Evolutionary conservation across 2,113 vertebrate species (phyloP), one percentile per base, ranked within the genome.

Genomic region (Alouatta palliata): DNA sequence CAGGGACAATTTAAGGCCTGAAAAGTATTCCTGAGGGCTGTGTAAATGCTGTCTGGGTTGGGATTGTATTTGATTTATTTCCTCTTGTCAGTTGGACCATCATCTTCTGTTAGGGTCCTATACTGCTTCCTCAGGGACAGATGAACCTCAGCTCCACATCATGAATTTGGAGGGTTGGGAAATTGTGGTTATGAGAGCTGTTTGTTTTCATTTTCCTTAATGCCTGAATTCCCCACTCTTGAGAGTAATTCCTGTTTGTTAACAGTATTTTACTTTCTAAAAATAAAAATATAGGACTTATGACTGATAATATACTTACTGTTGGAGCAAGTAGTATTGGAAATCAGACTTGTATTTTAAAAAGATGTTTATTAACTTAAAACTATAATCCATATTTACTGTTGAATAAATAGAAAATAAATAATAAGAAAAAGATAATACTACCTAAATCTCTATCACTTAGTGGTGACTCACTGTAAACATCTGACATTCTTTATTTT

Each of bases 341-440:
- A 89, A 95, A 82, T 92, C 37, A 81, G 35, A 66, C 27, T 49
- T 71, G 45, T 95, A 70, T 87, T 64, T 91, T 71, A 56, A 84
- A 91, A 82, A 86, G 93, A 49, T 68, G 40, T 80, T 81, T 70
- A 88, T 71, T 95, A 80, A 64, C 27, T 91, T 91, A 75, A 88
- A 79, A 58, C 9, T 81, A 32, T 7, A 93, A 32, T 56, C 61
- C 19, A 77, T 84, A 88, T 73, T 92, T 27, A 94, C 81, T 73
- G 30, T 80, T 94, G 37, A 97, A 80, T 73, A 86, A 95, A 68
- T 88, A 81, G 40, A 94, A 88, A 88, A 64, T 82, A 82, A 95
- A 83, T 40, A 58, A 80, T 94, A 85, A 92, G 6, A 75, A 52
- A 94, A 77, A 79, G 21, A 64, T 90, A 73, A 52, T 80, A 85